A percentile compares a stretch with the other conserved stretches of the same genome.
Conservation (phyloP, 2,113 vertebrate genomes). For the Catharus minimus region DNA sequence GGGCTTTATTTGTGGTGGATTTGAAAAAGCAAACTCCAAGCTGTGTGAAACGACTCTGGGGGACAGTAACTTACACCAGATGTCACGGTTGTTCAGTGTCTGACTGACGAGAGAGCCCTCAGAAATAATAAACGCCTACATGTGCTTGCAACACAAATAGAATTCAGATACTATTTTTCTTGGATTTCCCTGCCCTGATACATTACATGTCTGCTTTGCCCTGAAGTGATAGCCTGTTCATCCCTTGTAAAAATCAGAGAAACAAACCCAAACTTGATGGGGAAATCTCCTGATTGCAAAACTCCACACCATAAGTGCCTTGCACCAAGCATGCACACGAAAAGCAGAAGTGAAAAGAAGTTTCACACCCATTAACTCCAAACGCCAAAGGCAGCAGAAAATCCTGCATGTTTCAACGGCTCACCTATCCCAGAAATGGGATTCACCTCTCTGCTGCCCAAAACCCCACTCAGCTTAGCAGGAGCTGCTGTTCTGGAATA, state of each 20-base stretch:
- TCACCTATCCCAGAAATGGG: not conserved
- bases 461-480: not conserved
- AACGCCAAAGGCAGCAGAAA: not conserved
- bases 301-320: not conserved
- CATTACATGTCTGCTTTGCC: not conserved
- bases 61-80: slow-evolving; percentile 37
- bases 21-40: slow-evolving; percentile 25
- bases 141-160: slow-evolving; percentile 7
- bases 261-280: not conserved
- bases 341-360: slow-evolving; percentile 28
- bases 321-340: fast-evolving
- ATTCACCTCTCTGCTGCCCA: not conserved
- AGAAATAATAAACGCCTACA: slow-evolving; percentile 28
- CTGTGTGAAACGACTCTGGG: not conserved
- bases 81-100: not conserved
- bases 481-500: not conserved
- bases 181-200: not conserved
- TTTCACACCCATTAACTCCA: not conserved
- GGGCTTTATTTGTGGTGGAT: not conserved
- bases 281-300: slow-evolving; percentile 4
- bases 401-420: not conserved
- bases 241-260: slow-evolving; percentile 9
- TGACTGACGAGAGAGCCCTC: not conserved
- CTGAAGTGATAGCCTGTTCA: not conserved
- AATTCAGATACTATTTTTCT: slow-evolving; percentile 28